A percentile compares a stretch with the other conserved stretches of the same genome.
These are phyloP conservation scores for Magallana gigas DNA, from an alignment of 1,140 invertebrate genomes.

Conservation along the genomic window DNA sequence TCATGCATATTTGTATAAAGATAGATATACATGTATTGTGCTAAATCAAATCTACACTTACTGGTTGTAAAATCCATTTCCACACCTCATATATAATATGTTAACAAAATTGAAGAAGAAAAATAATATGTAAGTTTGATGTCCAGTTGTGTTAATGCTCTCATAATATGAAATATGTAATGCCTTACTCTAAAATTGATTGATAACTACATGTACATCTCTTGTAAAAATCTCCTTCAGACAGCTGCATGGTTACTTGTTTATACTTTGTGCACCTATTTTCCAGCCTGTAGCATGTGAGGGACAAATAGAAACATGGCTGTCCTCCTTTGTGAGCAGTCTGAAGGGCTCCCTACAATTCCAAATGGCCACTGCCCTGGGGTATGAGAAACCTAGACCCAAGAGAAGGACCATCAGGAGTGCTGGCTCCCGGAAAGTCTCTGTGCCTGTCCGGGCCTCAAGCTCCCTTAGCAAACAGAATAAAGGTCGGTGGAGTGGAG, in stretches of 20 bases:
- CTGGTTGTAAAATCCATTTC: too few relatives aligned
- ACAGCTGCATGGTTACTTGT: too few relatives aligned
- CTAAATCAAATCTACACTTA: too few relatives aligned
- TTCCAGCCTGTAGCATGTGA: constrained; percentile 75
- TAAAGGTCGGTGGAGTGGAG: constrained; percentile 45
- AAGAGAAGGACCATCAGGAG: constrained; percentile 66
- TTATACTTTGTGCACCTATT: background rate
- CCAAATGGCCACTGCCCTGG: constrained; percentile 73
- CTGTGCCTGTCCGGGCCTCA: constrained; percentile 56
- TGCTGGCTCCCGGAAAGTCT: constrained; percentile 70
- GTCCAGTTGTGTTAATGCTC: too few relatives aligned
- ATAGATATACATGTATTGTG: too few relatives aligned
- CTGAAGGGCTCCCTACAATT: constrained; percentile 71
- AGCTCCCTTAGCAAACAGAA: constrained; percentile 57
- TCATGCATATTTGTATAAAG: too few relatives aligned
- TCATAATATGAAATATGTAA: too few relatives aligned
- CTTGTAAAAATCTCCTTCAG: background rate
- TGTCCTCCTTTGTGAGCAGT: constrained; percentile 68
- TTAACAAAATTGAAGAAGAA: too few relatives aligned
- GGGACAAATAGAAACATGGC: constrained; percentile 76
- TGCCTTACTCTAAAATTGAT: too few relatives aligned
- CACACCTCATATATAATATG: too few relatives aligned
- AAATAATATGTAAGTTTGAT: too few relatives aligned
- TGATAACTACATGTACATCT: background rate
- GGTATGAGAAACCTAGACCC: constrained; percentile 65